Evolutionary conservation across 2,888 invertebrate genomes (phyloP), one percentile per base, ranked within the genome.

Genomic region (Pogonocherus hispidulus): DNA sequence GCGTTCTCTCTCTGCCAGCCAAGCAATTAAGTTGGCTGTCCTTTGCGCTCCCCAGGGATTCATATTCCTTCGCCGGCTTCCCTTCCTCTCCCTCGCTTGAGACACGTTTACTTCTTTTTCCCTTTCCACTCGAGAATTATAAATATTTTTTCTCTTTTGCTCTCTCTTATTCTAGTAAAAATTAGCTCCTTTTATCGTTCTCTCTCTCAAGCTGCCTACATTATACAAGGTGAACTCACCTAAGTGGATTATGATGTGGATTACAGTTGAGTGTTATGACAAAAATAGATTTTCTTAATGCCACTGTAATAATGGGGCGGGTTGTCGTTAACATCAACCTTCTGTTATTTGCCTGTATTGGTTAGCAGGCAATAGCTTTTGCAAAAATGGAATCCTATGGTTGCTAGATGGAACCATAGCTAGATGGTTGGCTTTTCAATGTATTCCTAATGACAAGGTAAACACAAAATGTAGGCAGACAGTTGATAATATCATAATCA

Each of bases 91-190:
- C 66, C 70, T 51, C 47, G 67, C 54, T 55, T 32, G 68, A 78
- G 70, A 78, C 76, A 76, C 76, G 74, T 73, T 77, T 73, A 71
- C 75, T 72, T 78, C 78, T 77, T 76, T 74, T 77, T 79, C 79
- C 79, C 77, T 77, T 79, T 79, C 80, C 82, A 81, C 81, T 81
- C 81, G 79, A 83, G 83, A 83, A 83, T 84, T 84, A 83, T 83
- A 84, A 83, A 84, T 83, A 83, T 84, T 81, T 82, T 82, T 83
- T 81, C 79, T 79, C 78, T 80, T 79, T 79, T 74, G 72, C 77
- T 79, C 75, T 77, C 62, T 66, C 63, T 55, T 63, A 63, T 64
- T 76, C 79, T 67, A 70, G 79, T 79, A 77, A 77, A 79, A 82
- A 82, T 81, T 82, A 81, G 80, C 80, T 80, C 74, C 70, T 76